Evolutionary conservation across 2,797 vertebrate genomes (phyloP), one percentile per base, ranked within the genome.

Genomic region (Apodemus agrarius): DNA sequence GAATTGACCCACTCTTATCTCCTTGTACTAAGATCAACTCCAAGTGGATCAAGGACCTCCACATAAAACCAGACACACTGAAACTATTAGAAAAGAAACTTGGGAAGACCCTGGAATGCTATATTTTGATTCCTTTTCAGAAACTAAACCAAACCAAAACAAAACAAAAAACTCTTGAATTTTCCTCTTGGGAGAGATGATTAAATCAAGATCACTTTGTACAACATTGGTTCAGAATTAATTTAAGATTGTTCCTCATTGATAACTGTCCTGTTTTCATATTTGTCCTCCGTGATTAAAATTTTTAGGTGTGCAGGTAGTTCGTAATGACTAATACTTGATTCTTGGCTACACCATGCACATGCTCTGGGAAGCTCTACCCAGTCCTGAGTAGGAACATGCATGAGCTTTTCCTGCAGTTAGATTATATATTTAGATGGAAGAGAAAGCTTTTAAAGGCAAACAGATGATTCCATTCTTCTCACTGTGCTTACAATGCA

Each of bases 401-500:
- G 67, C 87, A 90, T 98, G 97, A 97, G 96, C 92, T 97, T 95
- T 89, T 97, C 79, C 46, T 63, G 31, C 91, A 92, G 97, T 90
- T 93, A 96, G 96, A 98, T 85, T 95, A 97, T 96, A 95, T 94
- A 95, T 54, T 97, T 97, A 95, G 98, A 98, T 87, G 97, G 88
- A 93, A 91, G 95, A 96, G 88, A 96, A 97, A 96, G 95, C 95
- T 93, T 49, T 93, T 96, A 98, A 98, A 98, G 96, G 96, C 96
- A 98, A 98, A 96, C 22, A 96, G 96, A 80, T 75, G 49, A 96
- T 78, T 98, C 95, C 90, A 75, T 91, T 94, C 81, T 90, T 89
- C 91, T 94, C 79, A 40, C 34, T 87, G 85, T 19, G 46, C 75
- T 97, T 96, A 91, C 29, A 90, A 95, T 97, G 97, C 93, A 96